phyloP scores from a whole-genome alignment of 2,113 vertebrate species.

The Tupaia tana region DNA sequence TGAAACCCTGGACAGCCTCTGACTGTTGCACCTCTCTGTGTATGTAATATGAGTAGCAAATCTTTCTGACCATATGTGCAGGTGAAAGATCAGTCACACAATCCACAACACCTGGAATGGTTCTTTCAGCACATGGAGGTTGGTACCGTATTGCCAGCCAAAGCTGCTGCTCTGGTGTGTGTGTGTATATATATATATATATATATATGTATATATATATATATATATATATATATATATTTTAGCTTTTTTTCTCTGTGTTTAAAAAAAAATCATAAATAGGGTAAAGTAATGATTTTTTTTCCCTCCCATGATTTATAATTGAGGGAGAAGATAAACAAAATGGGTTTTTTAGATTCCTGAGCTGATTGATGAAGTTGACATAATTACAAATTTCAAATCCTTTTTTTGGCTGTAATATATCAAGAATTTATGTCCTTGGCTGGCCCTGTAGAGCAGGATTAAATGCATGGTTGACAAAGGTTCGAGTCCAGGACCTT shows the following conservation, averaged over 20 bases:
- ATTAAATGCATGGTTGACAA: too few relatives aligned
- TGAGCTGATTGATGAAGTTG: not conserved
- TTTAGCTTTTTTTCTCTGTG: not conserved
- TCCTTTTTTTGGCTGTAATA: not conserved
- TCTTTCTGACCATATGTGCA: not conserved
- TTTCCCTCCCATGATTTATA: not conserved
- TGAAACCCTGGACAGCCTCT: not conserved
- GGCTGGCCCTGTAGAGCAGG: too few relatives aligned
- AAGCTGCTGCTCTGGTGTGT: not conserved
- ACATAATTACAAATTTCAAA: not conserved
- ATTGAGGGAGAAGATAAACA: constrained; percentile 25
- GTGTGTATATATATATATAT: too few relatives aligned
- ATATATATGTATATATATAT: too few relatives aligned
- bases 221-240: too few relatives aligned
- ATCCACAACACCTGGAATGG: not conserved
- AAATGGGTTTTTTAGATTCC: not conserved
- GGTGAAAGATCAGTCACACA: not conserved
- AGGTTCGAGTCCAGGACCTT: too few relatives aligned
- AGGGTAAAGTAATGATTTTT: constrained; percentile 9
- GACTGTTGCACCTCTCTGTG: not conserved
- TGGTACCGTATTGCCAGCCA: not conserved
- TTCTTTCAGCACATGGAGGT: not conserved
- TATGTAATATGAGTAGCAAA: not conserved
- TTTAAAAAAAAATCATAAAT: too few relatives aligned
- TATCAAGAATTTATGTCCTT: not conserved